Percentiles rank a stretch among this genome's conserved stretches.
phyloP scores from a whole-genome alignment of 2,888 invertebrate species.

The Arrhopalites spinosus region DNA sequence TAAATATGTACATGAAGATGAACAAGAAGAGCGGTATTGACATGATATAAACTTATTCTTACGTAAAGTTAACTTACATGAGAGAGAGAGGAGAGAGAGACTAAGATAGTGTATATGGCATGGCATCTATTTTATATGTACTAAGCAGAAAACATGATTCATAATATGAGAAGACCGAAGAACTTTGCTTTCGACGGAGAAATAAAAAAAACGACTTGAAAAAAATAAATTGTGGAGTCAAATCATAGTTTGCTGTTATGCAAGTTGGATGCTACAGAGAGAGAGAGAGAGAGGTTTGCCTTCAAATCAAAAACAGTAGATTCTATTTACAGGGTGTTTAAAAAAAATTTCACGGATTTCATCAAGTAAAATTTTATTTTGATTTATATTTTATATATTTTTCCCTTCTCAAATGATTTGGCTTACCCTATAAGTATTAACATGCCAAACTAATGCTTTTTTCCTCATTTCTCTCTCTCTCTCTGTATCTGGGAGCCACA shows the following conservation, averaged over 20 bases:
- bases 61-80: not conserved
- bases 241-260: not conserved
- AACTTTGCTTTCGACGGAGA: constrained; percentile 2
- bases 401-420: not conserved
- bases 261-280: not conserved
- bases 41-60: not conserved
- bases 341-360: constrained; percentile 32
- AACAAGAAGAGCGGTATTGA: not conserved
- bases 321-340: no score
- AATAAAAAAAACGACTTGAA: not conserved
- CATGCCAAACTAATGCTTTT: not conserved
- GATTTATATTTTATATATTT: not conserved
- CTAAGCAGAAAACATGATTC: not conserved
- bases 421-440: constrained; percentile 1
- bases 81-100: not conserved
- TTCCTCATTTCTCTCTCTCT: not conserved
- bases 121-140: not conserved
- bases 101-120: not conserved
- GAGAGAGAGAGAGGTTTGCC: not conserved
- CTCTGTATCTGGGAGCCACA: not conserved
- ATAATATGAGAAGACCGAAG: constrained; percentile 4
- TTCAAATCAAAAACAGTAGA: no score
- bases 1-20: not conserved
- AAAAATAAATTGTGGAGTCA: not conserved
- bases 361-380: constrained; percentile 22